Conservation (phyloP, 2,888 invertebrate genomes). For the Drosophila histrio region DNA sequence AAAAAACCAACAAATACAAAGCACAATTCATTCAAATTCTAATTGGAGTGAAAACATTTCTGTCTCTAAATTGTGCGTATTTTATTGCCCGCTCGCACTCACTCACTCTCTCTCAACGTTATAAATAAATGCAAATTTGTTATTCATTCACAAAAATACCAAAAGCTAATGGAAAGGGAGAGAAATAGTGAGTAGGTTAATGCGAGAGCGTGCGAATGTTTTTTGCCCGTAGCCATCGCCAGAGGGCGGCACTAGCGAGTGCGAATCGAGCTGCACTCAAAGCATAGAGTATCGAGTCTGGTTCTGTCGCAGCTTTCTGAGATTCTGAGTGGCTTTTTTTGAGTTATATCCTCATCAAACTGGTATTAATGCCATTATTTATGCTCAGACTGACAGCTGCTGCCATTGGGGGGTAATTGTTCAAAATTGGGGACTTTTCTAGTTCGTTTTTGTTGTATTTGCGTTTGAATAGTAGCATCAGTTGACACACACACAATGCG, state of each 20-base stretch:
- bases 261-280: not conserved
- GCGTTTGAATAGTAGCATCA: not conserved
- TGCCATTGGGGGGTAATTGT: constrained; percentile 13
- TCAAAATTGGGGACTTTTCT: constrained; percentile 17
- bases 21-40: constrained; percentile 41
- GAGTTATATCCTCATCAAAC: constrained; percentile 53
- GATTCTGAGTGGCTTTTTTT: constrained; percentile 10
- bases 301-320: not conserved
- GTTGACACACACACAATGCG: constrained; percentile 13
- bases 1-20: too few species aligned
- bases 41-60: constrained; percentile 48
- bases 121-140: constrained; percentile 38
- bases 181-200: not conserved
- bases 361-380: constrained; percentile 47
- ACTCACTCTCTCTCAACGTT: not conserved
- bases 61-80: constrained; percentile 44
- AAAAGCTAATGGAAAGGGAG: not conserved
- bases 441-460: not conserved
- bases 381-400: constrained; percentile 27
- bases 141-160: constrained; percentile 52
- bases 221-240: constrained; percentile 15
- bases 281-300: not conserved
- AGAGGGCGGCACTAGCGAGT: constrained; percentile 35
- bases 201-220: not conserved
- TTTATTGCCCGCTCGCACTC: not conserved